Conservation (phyloP, 2,113 vertebrate species). For the Panthera tigris region DNA sequence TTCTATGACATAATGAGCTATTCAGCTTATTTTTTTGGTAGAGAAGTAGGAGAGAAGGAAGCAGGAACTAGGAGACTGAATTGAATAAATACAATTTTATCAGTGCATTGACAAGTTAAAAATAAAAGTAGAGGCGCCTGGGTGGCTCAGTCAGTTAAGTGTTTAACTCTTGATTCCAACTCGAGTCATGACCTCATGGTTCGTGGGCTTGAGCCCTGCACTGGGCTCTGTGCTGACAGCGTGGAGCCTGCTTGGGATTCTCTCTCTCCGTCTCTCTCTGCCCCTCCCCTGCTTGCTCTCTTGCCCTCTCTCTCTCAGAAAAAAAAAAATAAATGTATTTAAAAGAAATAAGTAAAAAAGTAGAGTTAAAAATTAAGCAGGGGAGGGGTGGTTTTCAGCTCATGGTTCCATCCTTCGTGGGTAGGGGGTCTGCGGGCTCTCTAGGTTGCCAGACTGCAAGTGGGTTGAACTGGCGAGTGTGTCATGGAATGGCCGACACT, state of each 20-base stretch:
- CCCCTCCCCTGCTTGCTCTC: no score
- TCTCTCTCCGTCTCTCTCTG: no score
- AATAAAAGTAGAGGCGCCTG: neutral
- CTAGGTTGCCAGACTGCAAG: neutral
- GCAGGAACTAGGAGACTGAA: neutral
- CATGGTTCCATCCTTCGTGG: neutral
- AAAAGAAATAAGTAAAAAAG: neutral
- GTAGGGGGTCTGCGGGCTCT: neutral
- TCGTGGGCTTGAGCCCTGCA: no score
- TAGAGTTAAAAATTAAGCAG: neutral
- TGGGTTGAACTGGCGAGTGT: neutral
- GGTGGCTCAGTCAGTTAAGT: no score
- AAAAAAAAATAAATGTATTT: no score
- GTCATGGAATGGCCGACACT: neutral
- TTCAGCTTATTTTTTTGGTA: neutral
- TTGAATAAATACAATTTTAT: neutral
- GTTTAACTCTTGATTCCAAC: no score
- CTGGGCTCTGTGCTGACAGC: no score
- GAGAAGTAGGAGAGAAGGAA: neutral
- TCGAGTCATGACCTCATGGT: no score
- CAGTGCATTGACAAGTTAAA: neutral
- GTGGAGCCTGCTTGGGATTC: no score
- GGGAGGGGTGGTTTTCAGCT: neutral
- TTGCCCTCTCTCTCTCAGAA: no score
- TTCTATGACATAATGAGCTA: neutral